Evolutionary conservation across 2,113 vertebrate genomes (phyloP).

Genomic region (Scortum barcoo): DNA sequence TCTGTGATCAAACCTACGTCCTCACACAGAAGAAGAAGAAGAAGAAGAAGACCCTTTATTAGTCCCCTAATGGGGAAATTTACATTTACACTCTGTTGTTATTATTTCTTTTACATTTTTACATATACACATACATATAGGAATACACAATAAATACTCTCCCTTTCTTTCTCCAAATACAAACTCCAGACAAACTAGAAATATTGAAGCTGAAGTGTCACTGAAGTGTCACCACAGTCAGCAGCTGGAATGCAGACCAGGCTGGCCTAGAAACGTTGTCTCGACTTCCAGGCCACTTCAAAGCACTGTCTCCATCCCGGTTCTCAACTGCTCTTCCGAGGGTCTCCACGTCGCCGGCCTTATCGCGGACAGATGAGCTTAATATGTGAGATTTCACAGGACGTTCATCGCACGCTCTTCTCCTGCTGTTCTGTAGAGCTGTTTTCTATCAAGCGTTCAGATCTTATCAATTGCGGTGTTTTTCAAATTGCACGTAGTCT

Average conservation of each 20-base stretch:
- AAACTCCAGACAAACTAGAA: not conserved
- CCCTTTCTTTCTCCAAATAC: constrained; percentile 1
- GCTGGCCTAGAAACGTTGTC: not conserved
- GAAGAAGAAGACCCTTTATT: too few species aligned
- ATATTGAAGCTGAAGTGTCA: not conserved
- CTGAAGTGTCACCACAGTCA: constrained; percentile 35
- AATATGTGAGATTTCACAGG: not conserved
- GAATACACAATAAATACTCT: not conserved
- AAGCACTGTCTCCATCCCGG: not conserved
- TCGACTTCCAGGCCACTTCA: constrained; percentile 29
- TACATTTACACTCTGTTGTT: too few species aligned
- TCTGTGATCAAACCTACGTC: not conserved
- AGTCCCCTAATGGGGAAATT: too few species aligned
- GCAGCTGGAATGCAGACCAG: constrained; percentile 39
- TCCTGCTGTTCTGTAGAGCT: not conserved
- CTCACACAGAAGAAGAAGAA: too few species aligned
- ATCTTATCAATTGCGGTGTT: not conserved
- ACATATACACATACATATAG: not conserved
- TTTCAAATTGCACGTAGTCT: not conserved
- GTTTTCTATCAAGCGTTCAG: constrained; percentile 25
- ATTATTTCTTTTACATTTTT: too few species aligned
- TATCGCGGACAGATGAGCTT: constrained; percentile 8
- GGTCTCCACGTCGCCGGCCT: not conserved
- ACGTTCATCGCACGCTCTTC: not conserved
- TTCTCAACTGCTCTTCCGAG: not conserved